Conservation (phyloP, 2,888 invertebrate genomes). For the Syritta pipiens region DNA sequence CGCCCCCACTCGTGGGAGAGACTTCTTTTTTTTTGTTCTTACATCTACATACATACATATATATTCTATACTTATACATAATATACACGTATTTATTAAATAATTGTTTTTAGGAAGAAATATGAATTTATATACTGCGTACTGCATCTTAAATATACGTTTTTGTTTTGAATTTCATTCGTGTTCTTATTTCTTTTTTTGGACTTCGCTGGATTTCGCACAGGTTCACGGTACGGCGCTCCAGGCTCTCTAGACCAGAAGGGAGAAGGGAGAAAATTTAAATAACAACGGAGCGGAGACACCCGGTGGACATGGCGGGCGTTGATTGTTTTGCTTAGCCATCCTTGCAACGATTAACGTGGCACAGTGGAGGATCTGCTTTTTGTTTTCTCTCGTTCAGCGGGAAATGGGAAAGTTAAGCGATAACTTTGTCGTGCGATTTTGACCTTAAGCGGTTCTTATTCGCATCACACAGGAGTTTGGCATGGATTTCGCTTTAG, state of each 20-base stretch:
- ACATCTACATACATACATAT: slow-evolving; percentile 26
- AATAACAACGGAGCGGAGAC: slow-evolving; percentile 18
- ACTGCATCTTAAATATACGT: slow-evolving; percentile 54
- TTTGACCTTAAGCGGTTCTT: slow-evolving; percentile 58
- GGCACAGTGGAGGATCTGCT: slow-evolving; percentile 4
- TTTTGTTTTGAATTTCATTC: slow-evolving; percentile 50
- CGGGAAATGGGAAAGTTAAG: slow-evolving; percentile 63
- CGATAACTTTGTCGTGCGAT: slow-evolving; percentile 57
- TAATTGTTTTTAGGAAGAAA: slow-evolving; percentile 47
- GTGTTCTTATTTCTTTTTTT: neutral
- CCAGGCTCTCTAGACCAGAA: slow-evolving; percentile 5
- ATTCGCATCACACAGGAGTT: slow-evolving; percentile 19
- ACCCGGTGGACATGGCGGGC: neutral
- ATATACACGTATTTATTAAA: slow-evolving; percentile 54
- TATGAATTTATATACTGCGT: slow-evolving; percentile 57
- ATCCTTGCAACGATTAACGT: slow-evolving; percentile 47
- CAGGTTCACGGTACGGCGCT: no score
- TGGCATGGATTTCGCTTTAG: slow-evolving; percentile 32
- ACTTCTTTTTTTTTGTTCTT: slow-evolving; percentile 44
- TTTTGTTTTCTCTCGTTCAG: slow-evolving; percentile 1
- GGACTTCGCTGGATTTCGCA: slow-evolving; percentile 16
- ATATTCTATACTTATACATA: neutral
- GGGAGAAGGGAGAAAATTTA: slow-evolving; percentile 26
- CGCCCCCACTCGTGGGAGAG: slow-evolving; percentile 31
- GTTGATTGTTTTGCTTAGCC: slow-evolving; percentile 35